Evolutionary conservation across 1,140 invertebrate genomes (phyloP).

Genomic region (Eupeodes corollae): DNA sequence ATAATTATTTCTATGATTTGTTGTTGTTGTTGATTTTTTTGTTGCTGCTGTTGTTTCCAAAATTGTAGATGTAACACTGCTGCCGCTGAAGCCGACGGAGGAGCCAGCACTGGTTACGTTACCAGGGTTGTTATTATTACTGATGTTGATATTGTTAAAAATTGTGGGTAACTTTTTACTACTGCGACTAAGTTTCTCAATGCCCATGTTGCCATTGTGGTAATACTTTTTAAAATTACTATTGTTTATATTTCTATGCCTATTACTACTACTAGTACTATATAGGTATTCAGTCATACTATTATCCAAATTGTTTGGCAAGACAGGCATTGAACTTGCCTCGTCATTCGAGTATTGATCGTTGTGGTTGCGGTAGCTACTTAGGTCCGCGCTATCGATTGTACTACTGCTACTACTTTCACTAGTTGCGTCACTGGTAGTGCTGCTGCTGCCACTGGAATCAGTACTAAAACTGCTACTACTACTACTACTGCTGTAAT

Average conservation of each 20-base stretch:
- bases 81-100: background rate
- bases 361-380: conserved; percentile 8
- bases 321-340: too few relatives aligned
- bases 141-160: conserved; percentile 1
- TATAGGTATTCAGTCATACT: conserved; percentile 11
- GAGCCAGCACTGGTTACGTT: too few relatives aligned
- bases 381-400: background rate
- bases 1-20: background rate
- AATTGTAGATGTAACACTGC: conserved; percentile 1
- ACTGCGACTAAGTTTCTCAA: background rate
- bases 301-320: background rate
- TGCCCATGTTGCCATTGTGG: background rate
- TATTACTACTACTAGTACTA: conserved; percentile 6
- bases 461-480: too few relatives aligned
- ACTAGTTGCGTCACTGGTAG: too few relatives aligned
- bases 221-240: background rate
- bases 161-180: background rate
- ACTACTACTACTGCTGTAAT: too few relatives aligned
- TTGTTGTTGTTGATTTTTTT: conserved; percentile 22
- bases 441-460: too few relatives aligned
- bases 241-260: conserved; percentile 4
- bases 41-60: conserved; percentile 7
- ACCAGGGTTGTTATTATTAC: background rate
- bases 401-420: too few relatives aligned
- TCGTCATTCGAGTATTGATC: conserved; percentile 1